Evolutionary conservation across 2,888 invertebrate genomes (phyloP).

Genomic region (Heliconius hortense): DNA sequence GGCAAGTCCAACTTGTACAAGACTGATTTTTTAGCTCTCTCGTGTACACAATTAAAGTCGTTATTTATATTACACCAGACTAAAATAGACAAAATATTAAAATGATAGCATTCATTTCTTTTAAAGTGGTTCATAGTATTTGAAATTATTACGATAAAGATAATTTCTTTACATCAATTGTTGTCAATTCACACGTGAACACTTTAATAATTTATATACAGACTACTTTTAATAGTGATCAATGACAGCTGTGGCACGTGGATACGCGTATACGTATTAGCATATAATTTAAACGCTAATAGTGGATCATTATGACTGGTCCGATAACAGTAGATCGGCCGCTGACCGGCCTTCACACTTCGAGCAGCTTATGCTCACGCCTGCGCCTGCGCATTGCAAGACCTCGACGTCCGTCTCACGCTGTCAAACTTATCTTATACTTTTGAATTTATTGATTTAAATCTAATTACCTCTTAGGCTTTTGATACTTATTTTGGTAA

Average conservation of each 20-base stretch:
- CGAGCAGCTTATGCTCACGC: constrained; percentile 49
- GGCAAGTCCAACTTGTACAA: too few species aligned
- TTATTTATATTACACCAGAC: not conserved
- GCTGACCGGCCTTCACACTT: constrained; percentile 80
- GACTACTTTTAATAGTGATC: constrained; percentile 40
- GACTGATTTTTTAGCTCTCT: not conserved
- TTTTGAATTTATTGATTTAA: constrained; percentile 42
- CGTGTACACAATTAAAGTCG: not conserved
- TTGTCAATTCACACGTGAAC: constrained; percentile 30
- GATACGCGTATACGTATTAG: constrained; percentile 57
- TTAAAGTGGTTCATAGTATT: not conserved
- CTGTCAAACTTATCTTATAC: constrained; percentile 49
- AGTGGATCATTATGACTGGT: constrained; percentile 68
- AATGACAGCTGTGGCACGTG: constrained; percentile 62
- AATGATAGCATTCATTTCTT: not conserved
- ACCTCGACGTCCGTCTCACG: constrained; percentile 58
- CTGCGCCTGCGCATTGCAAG: constrained; percentile 43
- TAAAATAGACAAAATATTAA: not conserved
- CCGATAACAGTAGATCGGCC: constrained; percentile 74
- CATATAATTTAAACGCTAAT: constrained; percentile 53
- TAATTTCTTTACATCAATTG: constrained; percentile 15
- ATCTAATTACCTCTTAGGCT: constrained; percentile 36
- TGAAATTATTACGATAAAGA: not conserved
- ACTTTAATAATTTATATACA: constrained; percentile 42
- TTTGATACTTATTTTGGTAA: constrained; percentile 18